Percentiles rank a stretch among this genome's conserved stretches.
Conservation (phyloP, 2,888 invertebrate species). For the Temnothorax ravouxi region DNA sequence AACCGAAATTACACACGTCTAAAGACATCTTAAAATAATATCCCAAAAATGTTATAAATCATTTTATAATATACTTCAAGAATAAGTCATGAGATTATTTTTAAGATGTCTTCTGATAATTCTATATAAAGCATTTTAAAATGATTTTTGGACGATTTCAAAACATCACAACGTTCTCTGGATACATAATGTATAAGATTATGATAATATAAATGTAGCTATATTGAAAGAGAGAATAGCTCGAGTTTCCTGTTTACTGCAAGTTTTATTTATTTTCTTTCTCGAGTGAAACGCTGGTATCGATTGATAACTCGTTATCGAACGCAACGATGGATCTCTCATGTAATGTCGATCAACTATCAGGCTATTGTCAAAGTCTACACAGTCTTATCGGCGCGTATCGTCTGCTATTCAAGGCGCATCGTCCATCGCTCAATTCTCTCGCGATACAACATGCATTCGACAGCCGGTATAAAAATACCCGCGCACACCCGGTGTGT, state of each 20-base stretch:
- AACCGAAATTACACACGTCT: not conserved
- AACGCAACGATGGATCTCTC: not conserved
- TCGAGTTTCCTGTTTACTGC: not conserved
- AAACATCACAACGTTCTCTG: not conserved
- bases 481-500: not conserved
- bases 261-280: not conserved
- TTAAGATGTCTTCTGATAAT: no score
- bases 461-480: slow-evolving; percentile 23
- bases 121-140: no score
- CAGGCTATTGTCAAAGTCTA: not conserved
- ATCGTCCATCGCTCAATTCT: not conserved
- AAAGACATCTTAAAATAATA: not conserved
- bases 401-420: not conserved
- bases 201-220: not conserved
- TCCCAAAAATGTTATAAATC: not conserved
- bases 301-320: not conserved
- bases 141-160: no score
- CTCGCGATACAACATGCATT: slow-evolving; percentile 9
- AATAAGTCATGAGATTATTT: not conserved
- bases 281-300: not conserved
- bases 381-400: not conserved
- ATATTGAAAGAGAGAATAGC: not conserved
- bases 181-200: not conserved
- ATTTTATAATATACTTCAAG: not conserved
- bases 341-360: not conserved